Base-by-base conservation (phyloP, 2,797 vertebrate genomes). In the Artibeus lituratus region DNA sequence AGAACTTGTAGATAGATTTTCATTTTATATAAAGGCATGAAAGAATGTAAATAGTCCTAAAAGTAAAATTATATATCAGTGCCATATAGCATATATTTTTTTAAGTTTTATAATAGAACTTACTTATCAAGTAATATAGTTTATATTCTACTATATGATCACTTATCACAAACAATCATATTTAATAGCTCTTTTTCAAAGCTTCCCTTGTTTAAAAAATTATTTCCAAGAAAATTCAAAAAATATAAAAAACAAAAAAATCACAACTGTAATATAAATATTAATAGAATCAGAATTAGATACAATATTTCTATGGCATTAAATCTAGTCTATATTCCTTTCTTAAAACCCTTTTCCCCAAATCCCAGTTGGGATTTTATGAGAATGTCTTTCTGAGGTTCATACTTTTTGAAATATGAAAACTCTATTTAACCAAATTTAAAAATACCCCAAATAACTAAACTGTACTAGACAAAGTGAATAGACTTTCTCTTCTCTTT, bases 321-420 rank as follows among this genome's bases (percentile, higher is more conserved):
- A 67, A 89, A 73, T 96, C 18, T 82, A 77, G 10, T 65, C 11
- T 88, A 1, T 55, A 49, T 78, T 94, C 24, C 47, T 94, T 94
- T 90, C 24, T 47, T 81, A 32, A 55, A 87, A 70, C 4, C 10
- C 5, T 73, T 65, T 90, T 90, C 83, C n/a, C 14, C 21, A 74
- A 76, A 74, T 80, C 44, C 26, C 32, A 77, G 10, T n/a, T 96
- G 21, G 10, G 26, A n/a, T 84, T 93, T 94, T 86, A 8, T 59
- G 53, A 93, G 59, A 90, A 90, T 12, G 10, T 84, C 42, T 95
- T 81, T 81, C 49, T 90, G 76, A 90, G 14, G 47, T 92, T 96
- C 39, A 95, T 5, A 87, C 16, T 35, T 97, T 74, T 82, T 91
- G n/a, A 94, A 84, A 65, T 81, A 44, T 29, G 80, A 91, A 89